A percentile compares a stretch with the other conserved stretches of the same genome.
phyloP scores from a whole-genome alignment of 1,140 invertebrate genomes.

The Meloidogyne chitwoodi region DNA sequence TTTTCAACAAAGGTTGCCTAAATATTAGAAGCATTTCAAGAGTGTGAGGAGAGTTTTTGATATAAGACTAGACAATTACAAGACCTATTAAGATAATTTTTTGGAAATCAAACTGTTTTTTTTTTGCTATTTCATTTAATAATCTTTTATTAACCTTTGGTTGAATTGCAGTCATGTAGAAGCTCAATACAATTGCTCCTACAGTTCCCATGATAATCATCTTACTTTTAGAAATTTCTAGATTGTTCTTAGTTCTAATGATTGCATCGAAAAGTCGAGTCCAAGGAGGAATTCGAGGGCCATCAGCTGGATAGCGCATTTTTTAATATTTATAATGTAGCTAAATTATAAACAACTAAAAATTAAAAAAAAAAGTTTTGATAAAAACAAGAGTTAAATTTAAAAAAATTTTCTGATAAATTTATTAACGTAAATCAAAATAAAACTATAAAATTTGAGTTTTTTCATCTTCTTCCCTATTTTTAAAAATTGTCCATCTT shows the following conservation, averaged over 20 bases:
- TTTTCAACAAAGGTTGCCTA: no score
- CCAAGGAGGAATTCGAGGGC: background rate
- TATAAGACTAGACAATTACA: no score
- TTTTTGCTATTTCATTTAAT: no score
- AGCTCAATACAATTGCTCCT: background rate
- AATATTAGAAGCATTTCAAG: no score
- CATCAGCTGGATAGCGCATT: background rate
- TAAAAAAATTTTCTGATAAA: background rate
- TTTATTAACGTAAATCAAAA: background rate
- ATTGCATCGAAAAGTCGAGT: background rate
- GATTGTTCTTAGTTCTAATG: background rate
- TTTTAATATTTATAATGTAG: background rate
- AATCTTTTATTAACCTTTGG: background rate
- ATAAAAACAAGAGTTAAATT: background rate
- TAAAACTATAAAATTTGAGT: background rate
- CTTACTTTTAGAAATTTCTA: background rate
- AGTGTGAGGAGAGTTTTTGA: no score
- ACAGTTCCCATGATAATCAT: background rate
- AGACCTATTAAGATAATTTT: no score
- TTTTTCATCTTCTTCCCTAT: background rate
- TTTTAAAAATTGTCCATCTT: slow-evolving; percentile 20
- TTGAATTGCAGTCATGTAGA: background rate
- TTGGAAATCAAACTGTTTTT: no score
- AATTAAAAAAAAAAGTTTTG: background rate
- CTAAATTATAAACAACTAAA: background rate